phyloP scores from a whole-genome alignment of 2,113 vertebrate species.

The Ornithorhynchus anatinus region DNA sequence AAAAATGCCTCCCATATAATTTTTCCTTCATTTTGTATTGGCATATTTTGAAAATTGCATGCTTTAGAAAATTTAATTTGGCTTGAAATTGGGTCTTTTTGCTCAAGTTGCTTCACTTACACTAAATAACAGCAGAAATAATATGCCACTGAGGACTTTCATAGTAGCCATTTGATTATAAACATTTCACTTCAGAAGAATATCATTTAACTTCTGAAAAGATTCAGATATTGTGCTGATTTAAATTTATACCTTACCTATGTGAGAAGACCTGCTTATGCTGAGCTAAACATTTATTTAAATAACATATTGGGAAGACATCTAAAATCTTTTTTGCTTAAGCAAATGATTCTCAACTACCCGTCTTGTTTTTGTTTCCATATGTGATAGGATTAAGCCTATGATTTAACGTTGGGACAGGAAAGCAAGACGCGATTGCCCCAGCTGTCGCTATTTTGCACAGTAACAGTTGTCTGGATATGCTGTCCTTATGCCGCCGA shows the following conservation, averaged over 20 bases:
- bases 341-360: neutral
- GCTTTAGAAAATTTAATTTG: too few relatives aligned
- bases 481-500: neutral
- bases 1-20: too few relatives aligned
- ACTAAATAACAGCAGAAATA: too few relatives aligned
- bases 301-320: neutral
- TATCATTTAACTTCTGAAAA: too few relatives aligned
- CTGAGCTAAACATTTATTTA: neutral
- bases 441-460: conserved; percentile 2
- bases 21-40: too few relatives aligned
- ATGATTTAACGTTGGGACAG: neutral
- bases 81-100: too few relatives aligned
- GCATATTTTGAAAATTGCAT: too few relatives aligned
- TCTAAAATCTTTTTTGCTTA: neutral
- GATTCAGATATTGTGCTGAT: neutral
- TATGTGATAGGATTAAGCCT: neutral
- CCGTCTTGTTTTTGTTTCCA: neutral
- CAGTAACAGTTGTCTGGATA: neutral
- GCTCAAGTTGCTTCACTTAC: too few relatives aligned
- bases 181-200: too few relatives aligned
- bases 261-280: neutral
- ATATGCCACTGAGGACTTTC: too few relatives aligned
- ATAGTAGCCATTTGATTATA: too few relatives aligned
- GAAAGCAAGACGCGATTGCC: neutral
- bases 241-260: neutral